These are phyloP conservation scores for Gymnarchus niloticus DNA, from an alignment of 2,113 vertebrate species.

Conservation along the genomic window DNA sequence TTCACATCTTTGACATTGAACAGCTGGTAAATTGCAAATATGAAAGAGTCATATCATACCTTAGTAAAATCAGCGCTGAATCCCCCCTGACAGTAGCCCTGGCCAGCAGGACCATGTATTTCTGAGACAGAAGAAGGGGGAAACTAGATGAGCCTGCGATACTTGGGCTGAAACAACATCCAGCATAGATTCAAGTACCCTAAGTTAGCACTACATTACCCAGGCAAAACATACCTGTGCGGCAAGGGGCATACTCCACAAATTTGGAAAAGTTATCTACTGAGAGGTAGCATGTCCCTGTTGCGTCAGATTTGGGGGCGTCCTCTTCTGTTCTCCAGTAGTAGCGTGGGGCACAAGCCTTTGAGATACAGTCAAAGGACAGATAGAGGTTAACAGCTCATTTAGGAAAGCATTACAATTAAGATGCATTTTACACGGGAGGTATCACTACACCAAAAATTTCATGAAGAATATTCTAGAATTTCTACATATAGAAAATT, in stretches of 20 bases:
- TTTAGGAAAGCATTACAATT: background rate
- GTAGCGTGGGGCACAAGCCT: slow-evolving; percentile 85
- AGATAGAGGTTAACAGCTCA: background rate
- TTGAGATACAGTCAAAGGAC: background rate
- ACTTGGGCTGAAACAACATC: background rate
- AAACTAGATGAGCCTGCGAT: background rate
- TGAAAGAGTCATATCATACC: slow-evolving; percentile 53
- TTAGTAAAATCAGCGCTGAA: slow-evolving; percentile 86
- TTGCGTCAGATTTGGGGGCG: slow-evolving; percentile 56
- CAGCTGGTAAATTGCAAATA: background rate
- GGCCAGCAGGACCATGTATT: slow-evolving; percentile 53
- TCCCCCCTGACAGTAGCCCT: slow-evolving; percentile 86
- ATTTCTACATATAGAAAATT: background rate
- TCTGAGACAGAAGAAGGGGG: slow-evolving; percentile 53
- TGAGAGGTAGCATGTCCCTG: slow-evolving; percentile 84
- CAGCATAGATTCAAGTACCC: background rate
- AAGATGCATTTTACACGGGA: background rate
- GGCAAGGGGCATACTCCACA: slow-evolving; percentile 84
- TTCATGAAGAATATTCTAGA: background rate
- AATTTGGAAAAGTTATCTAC: slow-evolving; percentile 75
- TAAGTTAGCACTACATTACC: background rate
- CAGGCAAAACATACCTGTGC: slow-evolving; percentile 67
- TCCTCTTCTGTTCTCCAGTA: slow-evolving; percentile 74
- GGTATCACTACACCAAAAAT: background rate
- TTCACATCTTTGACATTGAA: background rate